Base-by-base conservation (phyloP, 2,113 vertebrate species). In the Trinectes maculatus region DNA sequence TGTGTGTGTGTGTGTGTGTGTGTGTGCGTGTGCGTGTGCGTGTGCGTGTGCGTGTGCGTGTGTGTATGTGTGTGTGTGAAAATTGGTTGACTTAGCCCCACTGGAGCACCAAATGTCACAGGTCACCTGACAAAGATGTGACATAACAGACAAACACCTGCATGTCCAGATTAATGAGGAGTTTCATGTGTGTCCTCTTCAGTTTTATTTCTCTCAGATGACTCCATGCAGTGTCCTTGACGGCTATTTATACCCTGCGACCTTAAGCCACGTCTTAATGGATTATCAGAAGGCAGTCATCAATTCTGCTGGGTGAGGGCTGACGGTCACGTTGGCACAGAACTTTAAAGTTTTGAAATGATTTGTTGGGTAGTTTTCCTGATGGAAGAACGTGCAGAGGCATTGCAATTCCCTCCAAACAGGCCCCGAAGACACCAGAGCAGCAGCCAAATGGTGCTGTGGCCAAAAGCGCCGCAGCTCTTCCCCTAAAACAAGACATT, bases 251-350 rank as follows among this genome's bases (percentile, higher is more conserved):
- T 90, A 87, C 79, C 15, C 63, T 0, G 25, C 22, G 65, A 85
- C 87, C 79, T 90, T 89, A 81, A 6, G 43, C 75, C 37, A 65
- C 63, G 84, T 89, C 89, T 67, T 88, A 83, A 91, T 86, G 87
- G 68, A 90, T 91, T 80, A 89, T 89, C 85, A 87, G 75, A 83
- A 72, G 51, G 44, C 79, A 52, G 73, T 84, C 89, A 88, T 90
- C 84, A 83, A 43, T 89, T 87, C 73, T 60, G 79, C 67, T 2
- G 61, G 64, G 26, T 56, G 72, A 76, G 73, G 77, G 28, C 80
- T 85, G 75, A 82, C 71, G 75, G 52, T 79, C 69, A 69, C 72
- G 60, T 84, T 84, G 83, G 85, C 77, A 87, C 34, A 34, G 16
- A 68, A 48, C 79, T 37, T 31, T 22, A 71, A 85, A 85, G 65